Evolutionary conservation across 2,888 invertebrate species (phyloP), one percentile per base, ranked within the genome.

Genomic region (Noctua comes): DNA sequence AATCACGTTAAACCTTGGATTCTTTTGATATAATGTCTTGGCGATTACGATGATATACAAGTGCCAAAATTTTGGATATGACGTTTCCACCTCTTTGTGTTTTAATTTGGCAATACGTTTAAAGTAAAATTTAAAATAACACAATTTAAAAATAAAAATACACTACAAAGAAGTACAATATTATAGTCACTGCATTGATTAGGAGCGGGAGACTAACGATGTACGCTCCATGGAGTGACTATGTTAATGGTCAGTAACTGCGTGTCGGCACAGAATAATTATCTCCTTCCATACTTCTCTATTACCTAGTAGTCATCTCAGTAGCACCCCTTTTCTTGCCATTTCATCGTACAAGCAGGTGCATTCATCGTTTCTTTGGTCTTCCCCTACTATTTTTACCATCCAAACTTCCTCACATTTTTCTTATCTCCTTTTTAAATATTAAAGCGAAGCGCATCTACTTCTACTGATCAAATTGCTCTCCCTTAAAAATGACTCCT

Each of bases 1-100:
- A 85, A 86, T 69, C 0, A 70, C 40, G 46, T 81, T 43, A 77
- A 75, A 83, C 85, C 76, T 88, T 83, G 76, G 46, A 59, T 57
- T 83, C 54, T 66, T 69, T 85, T 70, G 82, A 76, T 73, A 73
- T 68, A 10, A 46, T 69, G 75, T 59, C 16, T 70, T 71, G 51
- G 21, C 46, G 7, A 69, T 66, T 36, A 62, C 18, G 2, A 59
- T 66, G 7, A 66, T 46, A 70, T 73, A 46, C 18, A 68, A 36
- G 31, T 65, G 57, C 24, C 36, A 43, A 51, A 18, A 43, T 51
- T 80, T 64, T 54, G 54, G 31, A 54, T 79, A 51, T 51, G 48
- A 79, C 46, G 48, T n/a, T 16, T 18, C 40, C 11, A 54, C 36
- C 21, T 79, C 21, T 48, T 36, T 31, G 40, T 18, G 40, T 18